Evolutionary conservation across 1,140 invertebrate species (phyloP), one percentile per base, ranked within the genome.

Genomic region (Anthonomus grandis): DNA sequence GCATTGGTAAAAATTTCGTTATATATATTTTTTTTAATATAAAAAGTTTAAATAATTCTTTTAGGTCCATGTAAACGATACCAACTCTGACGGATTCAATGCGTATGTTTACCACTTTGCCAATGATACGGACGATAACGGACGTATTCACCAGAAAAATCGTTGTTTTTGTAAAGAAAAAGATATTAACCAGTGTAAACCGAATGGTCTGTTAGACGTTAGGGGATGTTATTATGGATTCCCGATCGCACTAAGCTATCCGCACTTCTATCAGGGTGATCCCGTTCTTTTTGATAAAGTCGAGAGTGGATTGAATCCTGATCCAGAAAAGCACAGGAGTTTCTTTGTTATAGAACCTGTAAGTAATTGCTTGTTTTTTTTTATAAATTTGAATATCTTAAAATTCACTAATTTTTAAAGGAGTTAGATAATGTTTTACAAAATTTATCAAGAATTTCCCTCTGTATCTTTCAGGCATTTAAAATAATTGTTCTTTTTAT

Each of bases 261-360:
- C 92, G 3, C 92, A 95, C 71, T 95, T 94, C 73, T 89, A 86
- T 58, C 81, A 93, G 59, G 86, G 87, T 0, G 87, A 93, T 74
- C 83, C 84, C 0, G 76, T 77, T 25, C 79, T 94, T 0, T 68
- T 86, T 1, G 76, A 86, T 8, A 76, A 81, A 0, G 83, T 94
- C 3, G 83, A 85, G 54, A 64, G 51, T 18, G 92, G 91, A 3
- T 70, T 94, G 1, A 79, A 81, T 4, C 90, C 90, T 0, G 74
- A 85, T 13, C 76, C 80, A 47, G 78, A 86, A 54, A 78, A 84
- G 57, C 91, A 94, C 66, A 80, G 81, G 70, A 86, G 87, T 1
- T 91, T 85, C 69, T 87, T 93, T 62, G 86, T 90, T 77, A 86
- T 93, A 65, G 90, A 95, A 76, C 89, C 90, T 64, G 57, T 65